Evolutionary conservation across 2,888 invertebrate species (phyloP), one percentile per base, ranked within the genome.

Genomic region (Margaritifera margaritifera): DNA sequence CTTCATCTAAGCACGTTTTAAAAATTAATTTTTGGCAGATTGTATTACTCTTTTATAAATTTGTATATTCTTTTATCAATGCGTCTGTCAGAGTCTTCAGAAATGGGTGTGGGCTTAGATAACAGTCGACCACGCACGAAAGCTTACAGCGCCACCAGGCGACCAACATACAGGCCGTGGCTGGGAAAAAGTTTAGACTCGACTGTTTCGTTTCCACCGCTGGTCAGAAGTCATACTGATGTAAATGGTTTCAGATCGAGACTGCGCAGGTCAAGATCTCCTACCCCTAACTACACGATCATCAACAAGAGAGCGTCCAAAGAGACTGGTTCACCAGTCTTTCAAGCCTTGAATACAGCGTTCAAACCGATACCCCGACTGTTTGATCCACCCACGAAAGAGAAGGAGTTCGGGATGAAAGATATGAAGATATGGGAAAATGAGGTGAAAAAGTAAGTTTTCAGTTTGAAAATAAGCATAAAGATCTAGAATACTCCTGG

Each of bases 361-460:
- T 77, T 73, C 24, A 64, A 64, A 22, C 77, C 79, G 3, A 79
- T 79, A 20, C 79, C 79, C 4, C 69, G 64, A 31, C 68, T 79
- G 15, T 60, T 76, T 0, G 76, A 75, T 50, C 62, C 63, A 61
- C 70, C 70, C 31, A 51, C 64, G 0, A 55, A 69, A 18, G 60
- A 71, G n/a, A 61, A 68, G 15, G 61, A 69, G n/a, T 62, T 52
- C 18, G 65, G 58, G 4, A 71, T 50, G 15, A 77, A 71, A 66
- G 64, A 66, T 27, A 59, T 79, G 53, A 59, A 68, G 19, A 66
- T 78, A 15, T 80, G 79, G 80, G 64, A 69, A 62, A 68, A 78
- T 50, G 78, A 80, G 69, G 77, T 80, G 0, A 74, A 59, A 56
- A 80, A 80, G 80, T 80, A 70, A 69, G 74, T 71, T 15, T 53